Evolutionary conservation across 1,140 invertebrate genomes (phyloP).

Genomic region (Drosophila pectinifera): DNA sequence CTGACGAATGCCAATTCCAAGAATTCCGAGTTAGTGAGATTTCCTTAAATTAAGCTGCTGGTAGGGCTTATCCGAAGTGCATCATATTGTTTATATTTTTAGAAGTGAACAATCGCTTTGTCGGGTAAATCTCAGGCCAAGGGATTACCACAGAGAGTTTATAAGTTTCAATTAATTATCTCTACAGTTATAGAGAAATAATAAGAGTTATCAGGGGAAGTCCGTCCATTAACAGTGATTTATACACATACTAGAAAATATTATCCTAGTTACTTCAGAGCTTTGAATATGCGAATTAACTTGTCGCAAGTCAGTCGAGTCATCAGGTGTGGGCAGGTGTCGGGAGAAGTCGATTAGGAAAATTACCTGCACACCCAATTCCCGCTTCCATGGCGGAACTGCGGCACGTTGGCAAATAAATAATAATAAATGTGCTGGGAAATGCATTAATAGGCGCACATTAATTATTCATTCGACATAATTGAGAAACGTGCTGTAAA

Average conservation of each 20-base stretch:
- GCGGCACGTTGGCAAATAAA: constrained; percentile 68
- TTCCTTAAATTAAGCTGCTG: constrained; percentile 2
- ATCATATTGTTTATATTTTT: constrained; percentile 22
- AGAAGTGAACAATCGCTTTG: constrained; percentile 7
- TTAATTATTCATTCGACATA: constrained; percentile 61
- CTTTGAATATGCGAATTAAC: constrained; percentile 6
- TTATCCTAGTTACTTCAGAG: constrained; percentile 11
- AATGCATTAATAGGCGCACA: constrained; percentile 61
- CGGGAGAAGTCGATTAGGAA: constrained; percentile 59
- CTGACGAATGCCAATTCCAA: constrained; percentile 9
- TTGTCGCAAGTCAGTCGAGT: constrained; percentile 2
- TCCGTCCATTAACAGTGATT: background rate
- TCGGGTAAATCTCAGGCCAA: background rate
- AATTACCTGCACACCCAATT: constrained; percentile 48
- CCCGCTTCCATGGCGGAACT: constrained; percentile 63
- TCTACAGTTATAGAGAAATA: constrained; percentile 1
- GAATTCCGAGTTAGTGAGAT: background rate
- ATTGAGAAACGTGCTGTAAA: constrained; percentile 68
- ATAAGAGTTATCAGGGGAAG: background rate
- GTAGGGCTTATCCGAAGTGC: background rate
- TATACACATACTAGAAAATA: background rate
- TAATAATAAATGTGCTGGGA: constrained; percentile 69
- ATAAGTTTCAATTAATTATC: constrained; percentile 9
- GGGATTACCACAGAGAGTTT: background rate
- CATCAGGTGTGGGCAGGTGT: background rate